These are phyloP conservation scores for Tinea pellionella DNA, from an alignment of 2,888 invertebrate species.

Conservation along the genomic window DNA sequence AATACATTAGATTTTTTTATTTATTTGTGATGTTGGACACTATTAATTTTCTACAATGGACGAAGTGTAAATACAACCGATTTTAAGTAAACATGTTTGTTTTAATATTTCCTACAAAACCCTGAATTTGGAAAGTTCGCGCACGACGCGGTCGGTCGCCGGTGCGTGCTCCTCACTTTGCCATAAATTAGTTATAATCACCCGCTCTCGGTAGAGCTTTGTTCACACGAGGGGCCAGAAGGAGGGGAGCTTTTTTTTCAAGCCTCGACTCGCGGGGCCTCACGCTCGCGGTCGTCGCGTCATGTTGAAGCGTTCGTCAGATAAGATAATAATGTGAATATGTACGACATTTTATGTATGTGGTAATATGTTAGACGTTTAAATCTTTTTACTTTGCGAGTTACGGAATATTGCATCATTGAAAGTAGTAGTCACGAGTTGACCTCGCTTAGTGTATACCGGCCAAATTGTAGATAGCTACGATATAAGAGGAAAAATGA, in stretches of 20 bases:
- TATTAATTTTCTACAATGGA: conserved; percentile 68
- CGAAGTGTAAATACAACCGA: conserved; percentile 71
- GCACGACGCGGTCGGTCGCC: neutral
- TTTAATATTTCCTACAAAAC: conserved; percentile 47
- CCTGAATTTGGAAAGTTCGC: neutral
- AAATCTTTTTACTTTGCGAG: neutral
- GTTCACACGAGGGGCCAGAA: neutral
- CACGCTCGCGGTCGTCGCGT: neutral
- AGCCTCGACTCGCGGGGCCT: neutral
- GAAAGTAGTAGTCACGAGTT: neutral
- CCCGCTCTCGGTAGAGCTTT: neutral
- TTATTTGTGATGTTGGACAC: conserved; percentile 70
- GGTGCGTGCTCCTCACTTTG: neutral
- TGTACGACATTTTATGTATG: too few species aligned
- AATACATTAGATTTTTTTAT: conserved; percentile 64
- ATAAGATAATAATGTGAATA: too few species aligned
- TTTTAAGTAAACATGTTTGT: conserved; percentile 69
- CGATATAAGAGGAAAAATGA: conserved; percentile 6
- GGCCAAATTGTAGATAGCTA: neutral
- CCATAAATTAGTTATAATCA: conserved; percentile 5
- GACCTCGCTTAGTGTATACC: neutral
- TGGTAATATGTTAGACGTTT: neutral
- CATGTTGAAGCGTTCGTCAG: too few species aligned
- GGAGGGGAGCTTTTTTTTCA: neutral
- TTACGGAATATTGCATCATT: neutral